Percentiles rank a stretch among this genome's conserved stretches.
Evolutionary conservation across 2,797 vertebrate genomes (phyloP).

Genomic region (Kryptolebias ocellatus): DNA sequence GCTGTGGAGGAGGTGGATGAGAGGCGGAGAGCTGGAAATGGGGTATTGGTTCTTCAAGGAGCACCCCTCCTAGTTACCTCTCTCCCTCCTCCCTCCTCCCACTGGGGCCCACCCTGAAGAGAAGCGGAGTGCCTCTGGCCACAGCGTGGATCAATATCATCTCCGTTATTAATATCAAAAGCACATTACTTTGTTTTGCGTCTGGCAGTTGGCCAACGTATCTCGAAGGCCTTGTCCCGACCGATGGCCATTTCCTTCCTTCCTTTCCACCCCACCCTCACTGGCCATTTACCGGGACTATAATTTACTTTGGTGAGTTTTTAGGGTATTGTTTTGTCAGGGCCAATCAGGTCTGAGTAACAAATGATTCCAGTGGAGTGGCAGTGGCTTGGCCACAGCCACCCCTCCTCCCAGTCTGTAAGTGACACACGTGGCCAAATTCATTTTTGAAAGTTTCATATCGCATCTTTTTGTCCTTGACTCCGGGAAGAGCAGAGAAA

Average conservation of each 20-base stretch:
- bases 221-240: slow-evolving; percentile 67
- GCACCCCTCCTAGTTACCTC: slow-evolving; percentile 64
- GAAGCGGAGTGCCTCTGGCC: slow-evolving; percentile 79
- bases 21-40: slow-evolving; percentile 76
- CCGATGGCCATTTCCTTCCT: slow-evolving; percentile 74
- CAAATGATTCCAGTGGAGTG: slow-evolving; percentile 92
- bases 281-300: slow-evolving; percentile 93
- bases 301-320: slow-evolving; percentile 99
- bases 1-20: slow-evolving; percentile 62
- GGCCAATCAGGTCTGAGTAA: slow-evolving; percentile 98
- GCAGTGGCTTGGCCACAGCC: slow-evolving; percentile 77
- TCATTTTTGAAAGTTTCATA: slow-evolving; percentile 96
- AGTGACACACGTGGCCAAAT: slow-evolving; percentile 90
- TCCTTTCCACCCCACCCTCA: slow-evolving; percentile 74
- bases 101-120: slow-evolving; percentile 64
- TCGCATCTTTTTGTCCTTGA: slow-evolving; percentile 98
- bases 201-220: slow-evolving; percentile 88
- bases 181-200: slow-evolving; percentile 97
- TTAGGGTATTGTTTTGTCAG: slow-evolving; percentile 99
- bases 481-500: slow-evolving; percentile 80
- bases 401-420: slow-evolving; percentile 76
- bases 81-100: slow-evolving; percentile 39
- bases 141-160: slow-evolving; percentile 92
- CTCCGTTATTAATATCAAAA: slow-evolving; percentile 99
- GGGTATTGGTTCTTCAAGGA: slow-evolving; percentile 89